A percentile compares a stretch with the other conserved stretches of the same genome.
phyloP scores from a whole-genome alignment of 92 coral and sea anemone genomes.

The Muricea muricata region DNA sequence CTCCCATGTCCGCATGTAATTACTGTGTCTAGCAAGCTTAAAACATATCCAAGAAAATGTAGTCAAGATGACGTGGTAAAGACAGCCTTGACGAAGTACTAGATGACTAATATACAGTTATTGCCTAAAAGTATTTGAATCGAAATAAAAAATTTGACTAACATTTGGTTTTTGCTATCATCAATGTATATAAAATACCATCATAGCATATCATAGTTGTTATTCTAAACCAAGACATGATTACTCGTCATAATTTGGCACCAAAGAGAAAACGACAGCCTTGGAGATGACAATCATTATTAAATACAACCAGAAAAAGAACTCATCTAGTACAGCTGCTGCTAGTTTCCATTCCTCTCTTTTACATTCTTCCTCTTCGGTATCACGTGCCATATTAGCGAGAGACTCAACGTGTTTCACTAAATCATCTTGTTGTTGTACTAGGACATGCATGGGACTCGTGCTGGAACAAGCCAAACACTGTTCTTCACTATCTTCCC shows the following conservation, averaged over 20 bases:
- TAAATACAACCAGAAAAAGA: conserved; percentile 85
- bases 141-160: too few relatives aligned
- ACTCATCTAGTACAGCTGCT: conserved; percentile 87
- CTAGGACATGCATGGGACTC: conserved; percentile 24
- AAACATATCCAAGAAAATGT: too few relatives aligned
- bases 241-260: conserved; percentile 70
- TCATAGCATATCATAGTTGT: too few relatives aligned
- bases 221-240: too few relatives aligned
- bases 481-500: background rate
- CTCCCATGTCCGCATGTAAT: too few relatives aligned
- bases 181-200: too few relatives aligned
- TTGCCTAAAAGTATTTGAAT: too few relatives aligned
- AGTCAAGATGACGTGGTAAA: too few relatives aligned
- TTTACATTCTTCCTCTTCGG: conserved; percentile 80
- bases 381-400: conserved; percentile 72
- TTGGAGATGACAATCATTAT: conserved; percentile 68
- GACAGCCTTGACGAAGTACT: too few relatives aligned
- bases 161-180: too few relatives aligned
- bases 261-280: conserved; percentile 76
- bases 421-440: conserved; percentile 75
- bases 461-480: conserved; percentile 17
- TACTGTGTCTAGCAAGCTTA: too few relatives aligned
- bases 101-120: too few relatives aligned
- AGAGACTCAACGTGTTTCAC: conserved; percentile 76
- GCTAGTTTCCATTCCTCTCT: conserved; percentile 95